Evolutionary conservation across 92 coral and sea anemone species (phyloP).

Genomic region (Micromussa lordhowensis): DNA sequence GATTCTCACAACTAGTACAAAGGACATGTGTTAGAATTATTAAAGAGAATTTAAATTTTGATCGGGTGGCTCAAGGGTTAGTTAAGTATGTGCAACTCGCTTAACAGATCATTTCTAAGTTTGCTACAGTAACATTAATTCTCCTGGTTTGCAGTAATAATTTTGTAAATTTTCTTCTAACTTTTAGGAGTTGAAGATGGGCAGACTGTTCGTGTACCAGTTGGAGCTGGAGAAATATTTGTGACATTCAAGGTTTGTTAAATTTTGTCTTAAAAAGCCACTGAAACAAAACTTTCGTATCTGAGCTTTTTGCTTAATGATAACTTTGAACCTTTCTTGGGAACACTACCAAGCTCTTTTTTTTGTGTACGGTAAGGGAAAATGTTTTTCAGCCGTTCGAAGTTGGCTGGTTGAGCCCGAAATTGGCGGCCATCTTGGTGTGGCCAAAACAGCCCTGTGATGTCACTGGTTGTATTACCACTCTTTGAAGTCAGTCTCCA

Average conservation of each 20-base stretch:
- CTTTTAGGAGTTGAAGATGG: conserved; percentile 91
- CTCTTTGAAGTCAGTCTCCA: too few relatives aligned
- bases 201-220: conserved; percentile 92
- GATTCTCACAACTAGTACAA: neutral
- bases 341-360: too few relatives aligned
- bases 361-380: too few relatives aligned
- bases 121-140: neutral
- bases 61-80: neutral
- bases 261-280: neutral
- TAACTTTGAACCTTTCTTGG: too few relatives aligned
- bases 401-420: too few relatives aligned
- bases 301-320: too few relatives aligned
- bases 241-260: conserved; percentile 85
- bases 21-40: neutral
- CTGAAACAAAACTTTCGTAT: too few relatives aligned
- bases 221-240: conserved; percentile 88
- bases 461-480: too few relatives aligned
- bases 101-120: neutral
- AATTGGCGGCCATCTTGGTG: too few relatives aligned
- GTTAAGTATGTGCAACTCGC: neutral
- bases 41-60: neutral
- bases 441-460: too few relatives aligned
- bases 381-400: too few relatives aligned
- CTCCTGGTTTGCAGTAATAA: neutral
- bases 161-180: neutral